A percentile compares a stretch with the other conserved stretches of the same genome.
Conservation (phyloP, 1,140 invertebrate species). For the Patella vulgata region DNA sequence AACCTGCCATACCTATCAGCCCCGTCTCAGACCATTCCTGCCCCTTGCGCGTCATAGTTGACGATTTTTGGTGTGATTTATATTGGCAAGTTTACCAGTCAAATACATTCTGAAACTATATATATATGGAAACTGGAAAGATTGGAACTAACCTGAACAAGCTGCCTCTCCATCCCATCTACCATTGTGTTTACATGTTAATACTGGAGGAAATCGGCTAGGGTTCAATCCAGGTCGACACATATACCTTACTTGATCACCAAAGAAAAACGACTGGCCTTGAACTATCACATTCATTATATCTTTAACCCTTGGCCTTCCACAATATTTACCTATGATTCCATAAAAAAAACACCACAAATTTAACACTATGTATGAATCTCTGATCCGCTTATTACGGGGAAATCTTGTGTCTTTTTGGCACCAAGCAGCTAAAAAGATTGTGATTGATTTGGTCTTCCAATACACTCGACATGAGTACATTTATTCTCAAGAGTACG, state of each 20-base stretch:
- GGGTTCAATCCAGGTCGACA: slow-evolving; percentile 66
- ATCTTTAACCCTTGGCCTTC: slow-evolving; percentile 50
- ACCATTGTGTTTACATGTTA: slow-evolving; percentile 60
- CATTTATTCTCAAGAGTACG: too few relatives aligned
- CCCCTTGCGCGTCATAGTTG: too few relatives aligned
- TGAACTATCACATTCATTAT: slow-evolving; percentile 56
- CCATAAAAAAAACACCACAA: slow-evolving; percentile 6
- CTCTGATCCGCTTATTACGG: background rate
- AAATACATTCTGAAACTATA: too few relatives aligned
- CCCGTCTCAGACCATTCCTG: too few relatives aligned
- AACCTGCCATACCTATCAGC: too few relatives aligned
- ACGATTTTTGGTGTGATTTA: too few relatives aligned
- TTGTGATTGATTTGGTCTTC: too few relatives aligned
- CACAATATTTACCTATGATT: slow-evolving; percentile 67
- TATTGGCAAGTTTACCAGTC: too few relatives aligned
- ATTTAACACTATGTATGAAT: too few relatives aligned
- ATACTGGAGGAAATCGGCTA: slow-evolving; percentile 44
- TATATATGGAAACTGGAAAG: too few relatives aligned
- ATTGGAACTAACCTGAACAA: slow-evolving; percentile 62
- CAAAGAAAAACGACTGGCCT: slow-evolving; percentile 68
- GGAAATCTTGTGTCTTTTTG: background rate
- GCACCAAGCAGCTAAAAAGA: background rate
- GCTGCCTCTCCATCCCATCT: slow-evolving; percentile 61
- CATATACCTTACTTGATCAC: slow-evolving; percentile 66
- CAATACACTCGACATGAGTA: too few relatives aligned